phyloP scores from a whole-genome alignment of 2,888 invertebrate species.

The Nephrotoma appendiculata region DNA sequence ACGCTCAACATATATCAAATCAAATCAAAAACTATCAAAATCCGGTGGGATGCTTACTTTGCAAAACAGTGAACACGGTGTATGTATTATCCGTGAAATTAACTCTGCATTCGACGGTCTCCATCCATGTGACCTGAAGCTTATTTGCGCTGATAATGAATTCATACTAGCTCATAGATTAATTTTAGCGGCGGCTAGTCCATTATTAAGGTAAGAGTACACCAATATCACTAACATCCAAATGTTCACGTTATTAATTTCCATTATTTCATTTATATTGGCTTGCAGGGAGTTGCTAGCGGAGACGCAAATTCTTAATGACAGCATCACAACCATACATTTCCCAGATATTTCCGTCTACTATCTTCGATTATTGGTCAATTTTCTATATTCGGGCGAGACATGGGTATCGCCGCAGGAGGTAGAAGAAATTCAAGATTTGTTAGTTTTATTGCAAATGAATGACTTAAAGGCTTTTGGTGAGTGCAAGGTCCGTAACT shows the following conservation, averaged over 20 bases:
- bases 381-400: conserved; percentile 76
- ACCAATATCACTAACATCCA: too few relatives aligned
- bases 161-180: conserved; percentile 70
- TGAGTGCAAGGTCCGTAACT: not conserved
- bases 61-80: conserved; percentile 87
- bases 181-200: conserved; percentile 77
- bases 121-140: conserved; percentile 72
- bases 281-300: conserved; percentile 53
- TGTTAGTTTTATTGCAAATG: conserved; percentile 70
- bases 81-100: conserved; percentile 81
- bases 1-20: too few relatives aligned
- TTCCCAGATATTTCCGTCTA: conserved; percentile 69
- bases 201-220: conserved; percentile 49
- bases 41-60: conserved; percentile 56
- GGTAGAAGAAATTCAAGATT: conserved; percentile 67
- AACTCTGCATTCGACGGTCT: conserved; percentile 77
- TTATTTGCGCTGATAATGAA: conserved; percentile 73
- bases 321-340: conserved; percentile 64
- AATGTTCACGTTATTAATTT: not conserved
- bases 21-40: too few relatives aligned
- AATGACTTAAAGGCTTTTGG: conserved; percentile 29
- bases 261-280: conserved; percentile 22
- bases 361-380: conserved; percentile 66
- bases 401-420: conserved; percentile 44
- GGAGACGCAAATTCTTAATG: conserved; percentile 47